Conservation (phyloP, 2,797 vertebrate species). For the Lepilemur septentrionalis region DNA sequence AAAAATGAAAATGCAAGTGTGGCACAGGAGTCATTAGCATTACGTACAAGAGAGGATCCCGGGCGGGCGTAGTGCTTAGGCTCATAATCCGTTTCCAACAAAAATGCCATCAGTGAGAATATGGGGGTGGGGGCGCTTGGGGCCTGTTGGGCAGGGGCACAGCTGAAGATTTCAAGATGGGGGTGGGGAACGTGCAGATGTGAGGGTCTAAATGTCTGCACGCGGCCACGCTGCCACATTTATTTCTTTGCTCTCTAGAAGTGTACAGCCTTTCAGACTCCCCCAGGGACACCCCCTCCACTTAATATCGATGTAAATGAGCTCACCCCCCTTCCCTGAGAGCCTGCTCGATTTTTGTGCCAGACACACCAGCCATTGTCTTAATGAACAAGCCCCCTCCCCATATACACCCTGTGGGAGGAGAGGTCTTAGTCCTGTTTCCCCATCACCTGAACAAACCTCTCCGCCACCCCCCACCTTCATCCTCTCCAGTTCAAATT, state of each 20-base stretch:
- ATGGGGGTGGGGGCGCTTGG: not conserved
- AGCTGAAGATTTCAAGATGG: not conserved
- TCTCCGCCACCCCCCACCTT: not conserved
- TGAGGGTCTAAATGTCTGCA: slow-evolving; percentile 73
- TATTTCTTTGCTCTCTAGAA: slow-evolving; percentile 68
- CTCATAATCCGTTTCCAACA: slow-evolving; percentile 65
- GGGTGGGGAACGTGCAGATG: not conserved
- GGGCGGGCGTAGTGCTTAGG: not conserved
- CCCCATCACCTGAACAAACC: slow-evolving; percentile 55
- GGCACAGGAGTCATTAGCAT: slow-evolving; percentile 57
- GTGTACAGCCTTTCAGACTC: slow-evolving; percentile 78
- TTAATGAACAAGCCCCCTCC: not conserved
- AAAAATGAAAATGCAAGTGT: not conserved
- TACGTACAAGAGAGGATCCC: slow-evolving; percentile 55
- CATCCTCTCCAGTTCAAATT: slow-evolving; percentile 35
- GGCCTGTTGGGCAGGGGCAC: not conserved
- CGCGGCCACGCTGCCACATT: slow-evolving; percentile 57
- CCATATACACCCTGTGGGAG: not conserved
- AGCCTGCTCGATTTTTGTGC: slow-evolving; percentile 67
- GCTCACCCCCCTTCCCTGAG: slow-evolving; percentile 47
- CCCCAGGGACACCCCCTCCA: slow-evolving; percentile 75
- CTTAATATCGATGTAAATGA: slow-evolving; percentile 82
- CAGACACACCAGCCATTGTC: slow-evolving; percentile 71
- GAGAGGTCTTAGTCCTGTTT: not conserved
- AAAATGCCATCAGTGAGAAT: slow-evolving; percentile 59